Evolutionary conservation across 2,113 vertebrate species (phyloP), one percentile per base, ranked within the genome.

Genomic region (Callocephalon fimbriatum): DNA sequence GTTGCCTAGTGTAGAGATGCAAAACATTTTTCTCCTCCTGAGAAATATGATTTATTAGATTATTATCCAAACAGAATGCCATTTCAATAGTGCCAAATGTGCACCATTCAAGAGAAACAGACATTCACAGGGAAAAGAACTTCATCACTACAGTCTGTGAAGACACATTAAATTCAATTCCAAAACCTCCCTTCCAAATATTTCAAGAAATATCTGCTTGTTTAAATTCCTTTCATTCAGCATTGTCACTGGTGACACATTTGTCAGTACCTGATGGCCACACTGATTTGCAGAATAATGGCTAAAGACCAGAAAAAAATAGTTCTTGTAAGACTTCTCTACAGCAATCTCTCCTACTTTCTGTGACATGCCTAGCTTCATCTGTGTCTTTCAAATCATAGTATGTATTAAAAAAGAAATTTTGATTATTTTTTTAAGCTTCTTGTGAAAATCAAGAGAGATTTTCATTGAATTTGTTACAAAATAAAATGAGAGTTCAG

Each of bases 31-130:
- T 59, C 81, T 81, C 19, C 67, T 95, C 40, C 47, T 50, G 58
- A 82, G 96, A 96, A 97, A 88, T 58, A 47, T 90, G 85, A 89
- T 93, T 91, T 94, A 96, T 93, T 96, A 81, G 44, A 51, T 93
- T 79, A 62, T 65, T 81, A 91, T 50, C 53, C 63, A 75, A 82
- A 50, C 51, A 87, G 67, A 92, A 96, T 93, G 53, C 18, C 47
- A 50, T 73, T 70, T 86, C 59, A 68, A 10, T 70, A 31, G 44
- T 73, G 59, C 71, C 76, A 97, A 97, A 74, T 53, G 0, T 44
- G 6, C 27, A 63, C 10, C 61, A 82, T 81, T 96, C 54, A 86
- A 78, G 42, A 95, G 51, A 93, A 92, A 67, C 32, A 31, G 72
- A 42, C 12, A 50, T 63, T 45, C 38, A 73, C 56, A 70, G 61